Evolutionary conservation across 2,113 vertebrate species (phyloP).

Genomic region (Protobothrops flavoviridis): DNA sequence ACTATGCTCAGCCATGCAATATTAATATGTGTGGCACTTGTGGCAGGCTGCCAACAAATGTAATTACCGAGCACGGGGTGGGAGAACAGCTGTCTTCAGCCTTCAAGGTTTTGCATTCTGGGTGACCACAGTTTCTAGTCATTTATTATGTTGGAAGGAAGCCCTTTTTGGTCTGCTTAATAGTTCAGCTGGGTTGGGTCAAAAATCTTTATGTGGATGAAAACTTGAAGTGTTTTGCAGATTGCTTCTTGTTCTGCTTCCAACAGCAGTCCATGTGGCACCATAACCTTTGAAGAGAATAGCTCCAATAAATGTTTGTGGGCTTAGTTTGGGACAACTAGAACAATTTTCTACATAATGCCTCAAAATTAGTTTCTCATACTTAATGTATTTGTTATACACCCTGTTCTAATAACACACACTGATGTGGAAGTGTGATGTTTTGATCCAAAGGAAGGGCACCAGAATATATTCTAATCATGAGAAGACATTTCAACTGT

Average conservation of each 20-base stretch:
- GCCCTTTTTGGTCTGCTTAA: slow-evolving; percentile 35
- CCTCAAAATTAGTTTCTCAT: not conserved
- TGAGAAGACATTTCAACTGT: not conserved
- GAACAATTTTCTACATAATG: not conserved
- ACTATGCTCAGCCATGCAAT: slow-evolving; percentile 1
- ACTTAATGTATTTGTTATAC: not conserved
- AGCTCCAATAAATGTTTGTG: not conserved
- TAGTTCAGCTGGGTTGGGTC: slow-evolving; percentile 10
- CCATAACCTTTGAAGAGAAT: not conserved
- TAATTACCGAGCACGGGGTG: not conserved
- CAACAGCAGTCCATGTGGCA: too few relatives aligned
- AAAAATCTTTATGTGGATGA: not conserved
- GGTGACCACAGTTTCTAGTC: slow-evolving; percentile 38
- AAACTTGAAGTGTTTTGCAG: not conserved
- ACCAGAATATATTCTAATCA: not conserved
- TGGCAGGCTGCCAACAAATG: slow-evolving; percentile 55
- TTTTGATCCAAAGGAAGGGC: not conserved
- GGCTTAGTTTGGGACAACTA: too few relatives aligned
- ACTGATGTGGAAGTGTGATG: not conserved
- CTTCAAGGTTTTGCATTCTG: slow-evolving; percentile 57
- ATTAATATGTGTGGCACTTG: slow-evolving; percentile 51
- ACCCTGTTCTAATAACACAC: not conserved
- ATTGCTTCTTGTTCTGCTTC: not conserved
- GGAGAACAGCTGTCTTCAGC: slow-evolving; percentile 59
- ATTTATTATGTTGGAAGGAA: slow-evolving; percentile 49